Evolutionary conservation across 2,888 invertebrate genomes (phyloP), one percentile per base, ranked within the genome.

Genomic region (Sarcophaga rosellei): DNA sequence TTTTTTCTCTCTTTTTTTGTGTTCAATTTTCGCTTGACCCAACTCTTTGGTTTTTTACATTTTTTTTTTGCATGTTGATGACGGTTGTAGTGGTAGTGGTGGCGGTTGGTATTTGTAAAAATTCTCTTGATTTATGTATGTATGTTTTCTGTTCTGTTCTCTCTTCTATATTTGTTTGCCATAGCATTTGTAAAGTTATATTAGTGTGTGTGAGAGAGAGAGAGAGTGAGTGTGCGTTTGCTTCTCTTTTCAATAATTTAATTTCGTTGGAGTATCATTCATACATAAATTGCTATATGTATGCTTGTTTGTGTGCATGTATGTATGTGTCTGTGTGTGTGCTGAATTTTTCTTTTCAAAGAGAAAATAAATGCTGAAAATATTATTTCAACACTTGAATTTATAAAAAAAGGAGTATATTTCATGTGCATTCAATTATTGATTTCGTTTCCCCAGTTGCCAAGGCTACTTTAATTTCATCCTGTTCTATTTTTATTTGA

Each of bases 41-140:
- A 84, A 80, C 79, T 75, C 65, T 74, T 77, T 68, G 68, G 73
- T 74, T 70, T 70, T 75, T 53, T 12, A 63, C n/a, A 17, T 15
- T 15, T 15, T 4, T 47, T 47, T 35, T 35, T 4, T 66, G 15
- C 47, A 65, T 75, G 69, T 21, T 74, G 79, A 79, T 84, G 74
- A 69, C 68, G 78, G 68, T 35, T 35, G 6, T 35, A 35, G 35
- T 35, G 35, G 35, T 35, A 35, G 35, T 35, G 6, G 35, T 35
- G 35, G 63, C 11, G 65, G 45, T 65, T 53, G 53, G 62, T 11
- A 25, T 62, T 61, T 65, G 66, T 25, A 75, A 45, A 75, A 79
- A 44, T 62, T 61, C 21, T 72, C n/a, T 6, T 77, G 82, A 73
- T 77, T 72, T 35, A 35, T 35, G 35, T 35, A 35, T 35, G 35